Evolutionary conservation across 2,113 vertebrate genomes (phyloP), one percentile per base, ranked within the genome.

Genomic region (Tupaia tana): DNA sequence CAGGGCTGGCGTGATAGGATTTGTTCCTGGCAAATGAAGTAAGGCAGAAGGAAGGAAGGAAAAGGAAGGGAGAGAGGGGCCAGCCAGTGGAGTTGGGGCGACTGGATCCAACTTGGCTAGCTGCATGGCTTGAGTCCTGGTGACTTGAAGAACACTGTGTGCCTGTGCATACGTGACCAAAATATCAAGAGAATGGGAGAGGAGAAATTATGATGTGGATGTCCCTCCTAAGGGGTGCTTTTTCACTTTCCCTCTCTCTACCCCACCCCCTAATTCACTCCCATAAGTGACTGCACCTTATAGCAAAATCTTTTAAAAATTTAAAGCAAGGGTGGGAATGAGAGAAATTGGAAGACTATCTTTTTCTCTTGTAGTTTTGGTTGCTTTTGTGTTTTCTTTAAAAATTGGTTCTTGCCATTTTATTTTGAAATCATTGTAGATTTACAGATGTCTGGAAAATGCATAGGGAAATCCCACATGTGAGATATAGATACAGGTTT

Each of bases 11-110:
- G 4, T 43, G 24, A 64, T 78, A 77, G 43, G 15, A 16, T 85
- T 96, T 78, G 81, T 93, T 83, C 91, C 29, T 92, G 29, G 84
- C 70, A 89, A 95, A 85, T 82, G 9, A 93, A 79, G 82, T 74
- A 90, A 61, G 24, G 0, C 31, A 31, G 34, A 54, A 69, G 27
- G 9, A 27, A 84, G 56, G 11, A 10, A 29, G 7, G 16, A 52
- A 24, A 61, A 61, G 29, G 27, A 80, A 34, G 54, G 54, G 52
- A 86, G n/a, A 25, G 66, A 79, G 11, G 56, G 12, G 43, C 43
- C 43, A 43, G 43, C 43, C 43, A 43, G 43, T 43, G 43, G 43
- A 43, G 43, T 43, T 43, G 43, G 43, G 43, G 43, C 43, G 43
- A 43, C 43, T 43, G 43, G 43, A 43, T 43, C 43, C 43, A 43